These are phyloP conservation scores for Pseudanteris insignis DNA, from an alignment of 2,888 invertebrate species.

Conservation along the genomic window DNA sequence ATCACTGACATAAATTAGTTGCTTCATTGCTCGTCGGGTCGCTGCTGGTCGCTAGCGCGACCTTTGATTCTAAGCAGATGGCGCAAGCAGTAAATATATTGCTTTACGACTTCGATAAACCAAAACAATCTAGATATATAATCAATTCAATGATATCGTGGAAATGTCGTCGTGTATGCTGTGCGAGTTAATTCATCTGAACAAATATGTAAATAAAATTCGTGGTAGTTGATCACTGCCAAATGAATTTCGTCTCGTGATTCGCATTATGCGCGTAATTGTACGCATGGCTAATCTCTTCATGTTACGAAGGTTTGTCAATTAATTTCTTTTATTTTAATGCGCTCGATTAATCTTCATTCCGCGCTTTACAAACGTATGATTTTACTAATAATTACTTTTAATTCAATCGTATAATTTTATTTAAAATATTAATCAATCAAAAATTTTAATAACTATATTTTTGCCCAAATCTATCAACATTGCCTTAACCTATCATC, in stretches of 20 bases:
- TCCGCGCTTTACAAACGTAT: too few species aligned
- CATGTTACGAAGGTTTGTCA: conserved; percentile 57
- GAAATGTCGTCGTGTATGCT: conserved; percentile 54
- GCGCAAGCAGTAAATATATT: too few species aligned
- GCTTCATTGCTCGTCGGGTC: too few species aligned
- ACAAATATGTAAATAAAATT: conserved; percentile 58
- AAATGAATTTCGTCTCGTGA: conserved; percentile 44
- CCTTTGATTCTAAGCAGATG: too few species aligned
- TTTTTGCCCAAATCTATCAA: too few species aligned
- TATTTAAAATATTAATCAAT: too few species aligned
- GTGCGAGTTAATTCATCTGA: conserved; percentile 47
- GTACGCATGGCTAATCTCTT: conserved; percentile 47
- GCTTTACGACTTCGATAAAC: neutral
- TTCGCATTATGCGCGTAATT: conserved; percentile 54
- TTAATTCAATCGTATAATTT: neutral
- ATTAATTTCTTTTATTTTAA: conserved; percentile 5
- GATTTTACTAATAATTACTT: too few species aligned
- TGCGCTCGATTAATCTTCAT: too few species aligned
- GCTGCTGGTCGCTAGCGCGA: too few species aligned
- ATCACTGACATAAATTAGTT: too few species aligned
- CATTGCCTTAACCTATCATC: too few species aligned
- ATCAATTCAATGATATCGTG: conserved; percentile 23
- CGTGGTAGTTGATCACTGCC: conserved; percentile 56
- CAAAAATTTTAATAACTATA: too few species aligned
- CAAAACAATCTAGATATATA: conserved; percentile 18